These are phyloP conservation scores for Austrofundulus limnaeus DNA, from an alignment of 2,113 vertebrate species.

Conservation along the genomic window DNA sequence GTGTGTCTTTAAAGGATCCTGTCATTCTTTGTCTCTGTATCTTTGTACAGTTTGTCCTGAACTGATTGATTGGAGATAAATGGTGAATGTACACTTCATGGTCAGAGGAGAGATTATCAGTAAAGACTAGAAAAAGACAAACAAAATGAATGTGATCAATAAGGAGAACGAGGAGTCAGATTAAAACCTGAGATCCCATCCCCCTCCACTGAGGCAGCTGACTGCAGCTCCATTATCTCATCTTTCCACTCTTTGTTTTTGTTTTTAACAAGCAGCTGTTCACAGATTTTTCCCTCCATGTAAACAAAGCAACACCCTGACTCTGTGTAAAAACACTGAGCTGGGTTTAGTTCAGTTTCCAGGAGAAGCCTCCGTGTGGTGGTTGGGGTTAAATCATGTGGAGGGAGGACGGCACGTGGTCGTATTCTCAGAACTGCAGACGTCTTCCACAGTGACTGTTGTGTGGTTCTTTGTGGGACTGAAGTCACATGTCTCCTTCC, in stretches of 20 bases:
- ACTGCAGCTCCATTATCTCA: conserved; percentile 5
- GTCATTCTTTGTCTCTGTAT: no score
- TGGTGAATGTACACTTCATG: no score
- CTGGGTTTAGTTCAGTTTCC: conserved; percentile 32
- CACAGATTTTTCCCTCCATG: conserved; percentile 27
- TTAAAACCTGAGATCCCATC: no score
- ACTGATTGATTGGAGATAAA: no score
- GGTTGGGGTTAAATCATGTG: background rate
- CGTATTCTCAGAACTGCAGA: conserved; percentile 9
- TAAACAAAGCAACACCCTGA: background rate
- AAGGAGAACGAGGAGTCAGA: no score
- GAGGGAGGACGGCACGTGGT: conserved; percentile 7
- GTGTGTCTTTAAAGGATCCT: no score
- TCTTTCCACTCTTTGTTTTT: background rate
- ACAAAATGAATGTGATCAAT: no score
- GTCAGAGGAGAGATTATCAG: no score
- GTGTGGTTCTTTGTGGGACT: conserved; percentile 52
- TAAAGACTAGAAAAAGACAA: no score
- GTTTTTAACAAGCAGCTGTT: conserved; percentile 13
- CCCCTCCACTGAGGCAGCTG: conserved; percentile 5
- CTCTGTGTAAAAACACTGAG: background rate
- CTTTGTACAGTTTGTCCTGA: no score
- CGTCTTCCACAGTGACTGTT: conserved; percentile 18
- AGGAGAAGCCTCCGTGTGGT: conserved; percentile 2
- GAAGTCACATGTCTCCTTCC: conserved; percentile 62